A percentile compares a stretch with the other conserved stretches of the same genome.
Evolutionary conservation across 1,140 invertebrate species (phyloP).

Genomic region (Heliconius nattereri): DNA sequence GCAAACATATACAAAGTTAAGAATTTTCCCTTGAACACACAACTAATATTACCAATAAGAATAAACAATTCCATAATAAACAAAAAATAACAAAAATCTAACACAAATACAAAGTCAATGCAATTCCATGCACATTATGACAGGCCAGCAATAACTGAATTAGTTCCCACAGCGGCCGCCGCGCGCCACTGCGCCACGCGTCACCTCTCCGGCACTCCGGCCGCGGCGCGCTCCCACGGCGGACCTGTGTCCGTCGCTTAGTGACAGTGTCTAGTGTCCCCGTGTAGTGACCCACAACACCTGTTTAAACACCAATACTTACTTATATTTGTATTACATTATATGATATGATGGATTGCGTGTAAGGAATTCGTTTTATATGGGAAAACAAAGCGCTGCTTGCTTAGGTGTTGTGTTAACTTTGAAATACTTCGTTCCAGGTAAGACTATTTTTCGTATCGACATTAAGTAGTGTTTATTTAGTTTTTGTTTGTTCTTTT

Average conservation of each 20-base stretch:
- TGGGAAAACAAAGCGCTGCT: constrained; percentile 68
- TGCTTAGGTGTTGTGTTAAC: constrained; percentile 60
- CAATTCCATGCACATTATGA: constrained; percentile 10
- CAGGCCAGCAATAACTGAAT: constrained; percentile 5
- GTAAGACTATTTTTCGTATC: constrained; percentile 12
- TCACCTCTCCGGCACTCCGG: constrained; percentile 58
- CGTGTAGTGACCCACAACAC: constrained; percentile 56
- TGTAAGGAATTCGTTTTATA: constrained; percentile 63
- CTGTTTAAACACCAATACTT: constrained; percentile 59
- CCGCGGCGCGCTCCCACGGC: constrained; percentile 66
- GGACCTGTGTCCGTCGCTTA: constrained; percentile 50
- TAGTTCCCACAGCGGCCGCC: neutral
- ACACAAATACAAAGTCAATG: neutral
- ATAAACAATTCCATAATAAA: neutral
- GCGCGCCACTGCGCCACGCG: constrained; percentile 3
- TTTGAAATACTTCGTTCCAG: constrained; percentile 10
- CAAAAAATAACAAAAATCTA: neutral
- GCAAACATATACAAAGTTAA: too few relatives aligned
- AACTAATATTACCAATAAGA: too few relatives aligned
- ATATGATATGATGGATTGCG: constrained; percentile 53
- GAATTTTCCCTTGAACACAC: too few relatives aligned
- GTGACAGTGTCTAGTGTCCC: constrained; percentile 40
- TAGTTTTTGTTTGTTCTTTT: neutral
- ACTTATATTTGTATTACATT: constrained; percentile 47
- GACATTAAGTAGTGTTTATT: neutral